These are phyloP conservation scores for Dicrostonyx torquatus DNA, from an alignment of 2,797 vertebrate genomes.

Conservation along the genomic window DNA sequence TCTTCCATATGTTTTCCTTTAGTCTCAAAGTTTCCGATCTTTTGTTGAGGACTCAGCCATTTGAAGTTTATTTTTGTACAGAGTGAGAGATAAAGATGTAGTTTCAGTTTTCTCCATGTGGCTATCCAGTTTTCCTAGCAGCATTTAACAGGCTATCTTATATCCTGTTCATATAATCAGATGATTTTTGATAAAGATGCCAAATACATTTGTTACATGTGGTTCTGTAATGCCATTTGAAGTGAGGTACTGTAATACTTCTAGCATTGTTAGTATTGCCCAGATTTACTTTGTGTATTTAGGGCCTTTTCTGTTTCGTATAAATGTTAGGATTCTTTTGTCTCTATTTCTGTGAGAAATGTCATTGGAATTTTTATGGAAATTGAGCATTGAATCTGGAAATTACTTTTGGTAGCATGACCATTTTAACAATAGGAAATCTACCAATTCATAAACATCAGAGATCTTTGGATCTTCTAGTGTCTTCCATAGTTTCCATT, in stretches of 20 bases:
- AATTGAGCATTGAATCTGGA: not conserved
- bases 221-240: not conserved
- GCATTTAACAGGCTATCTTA: not conserved
- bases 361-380: not conserved
- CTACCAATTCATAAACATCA: not conserved
- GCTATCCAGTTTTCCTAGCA: not conserved
- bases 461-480: not conserved
- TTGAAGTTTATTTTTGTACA: not conserved
- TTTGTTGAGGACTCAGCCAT: not conserved
- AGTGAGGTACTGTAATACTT: not conserved
- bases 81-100: not conserved
- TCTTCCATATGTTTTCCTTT: not conserved
- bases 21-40: not conserved
- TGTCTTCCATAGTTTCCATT: not conserved
- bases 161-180: not conserved
- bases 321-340: not conserved
- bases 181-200: no score
- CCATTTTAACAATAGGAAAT: not conserved
- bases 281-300: not conserved
- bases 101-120: not conserved
- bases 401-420: not conserved
- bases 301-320: not conserved
- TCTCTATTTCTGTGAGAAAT: not conserved
- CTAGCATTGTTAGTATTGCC: not conserved
- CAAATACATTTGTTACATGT: not conserved